Conservation (phyloP, 2,797 vertebrate genomes). For the Crenichthys baileyi region DNA sequence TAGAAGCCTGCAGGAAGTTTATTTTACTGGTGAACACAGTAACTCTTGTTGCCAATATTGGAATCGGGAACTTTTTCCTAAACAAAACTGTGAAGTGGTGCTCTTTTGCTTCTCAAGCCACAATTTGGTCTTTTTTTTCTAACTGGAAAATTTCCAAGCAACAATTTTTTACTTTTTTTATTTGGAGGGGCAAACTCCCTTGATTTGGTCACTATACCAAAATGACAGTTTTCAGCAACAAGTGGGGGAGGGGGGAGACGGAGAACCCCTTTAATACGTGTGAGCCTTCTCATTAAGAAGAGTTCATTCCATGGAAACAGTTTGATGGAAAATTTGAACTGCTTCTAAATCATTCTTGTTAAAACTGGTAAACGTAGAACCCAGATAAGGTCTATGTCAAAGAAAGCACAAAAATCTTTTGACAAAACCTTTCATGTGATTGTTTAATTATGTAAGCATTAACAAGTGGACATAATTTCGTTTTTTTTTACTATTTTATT, state of each 20-base stretch:
- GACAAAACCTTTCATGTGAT: not conserved
- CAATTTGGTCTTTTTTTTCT: too few relatives aligned
- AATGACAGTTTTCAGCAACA: too few relatives aligned
- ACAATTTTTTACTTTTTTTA: not conserved
- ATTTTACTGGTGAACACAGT: too few relatives aligned
- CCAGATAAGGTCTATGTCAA: not conserved
- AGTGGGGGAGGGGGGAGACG: not conserved
- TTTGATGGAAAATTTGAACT: not conserved
- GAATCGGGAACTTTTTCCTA: not conserved
- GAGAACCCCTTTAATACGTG: not conserved
- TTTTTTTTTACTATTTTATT: slow-evolving; percentile 79
- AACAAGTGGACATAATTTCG: slow-evolving; percentile 33
- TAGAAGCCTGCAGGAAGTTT: not conserved
- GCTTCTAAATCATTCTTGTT: not conserved
- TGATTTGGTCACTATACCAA: not conserved
- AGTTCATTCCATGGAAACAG: not conserved
- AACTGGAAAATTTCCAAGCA: not conserved
- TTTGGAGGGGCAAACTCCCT: not conserved
- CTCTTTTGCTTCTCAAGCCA: too few relatives aligned
- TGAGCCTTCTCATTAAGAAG: not conserved
- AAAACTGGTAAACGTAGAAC: not conserved
- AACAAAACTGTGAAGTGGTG: not conserved
- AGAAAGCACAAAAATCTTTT: not conserved
- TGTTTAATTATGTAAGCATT: slow-evolving; percentile 24
- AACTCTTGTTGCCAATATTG: not conserved